Base-by-base conservation (phyloP, 2,888 invertebrate genomes). In the Cataglyphis cursor region DNA sequence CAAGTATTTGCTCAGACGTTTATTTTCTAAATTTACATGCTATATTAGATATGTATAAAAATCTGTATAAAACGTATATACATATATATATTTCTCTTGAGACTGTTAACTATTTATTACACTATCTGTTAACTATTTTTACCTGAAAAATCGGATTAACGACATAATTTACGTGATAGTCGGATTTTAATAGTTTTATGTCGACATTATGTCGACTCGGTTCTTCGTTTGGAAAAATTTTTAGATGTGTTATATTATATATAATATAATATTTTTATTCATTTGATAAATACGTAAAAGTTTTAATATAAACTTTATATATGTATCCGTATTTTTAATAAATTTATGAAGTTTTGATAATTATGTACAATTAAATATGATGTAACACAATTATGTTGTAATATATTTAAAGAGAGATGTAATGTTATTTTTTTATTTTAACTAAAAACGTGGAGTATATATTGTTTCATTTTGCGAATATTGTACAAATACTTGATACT, bases 71-170 rank as follows among this genome's bases (percentile, higher is more conserved):
- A 54, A 54, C 15, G 12, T 66, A 28, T 41, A 66, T n/a, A 61
- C 15, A 51, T 35, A 70, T 68, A 76, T 66, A 57, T 68, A 57
- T 70, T 41, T 78, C 28, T 80, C 68, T 54, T 54, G 51, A 35
- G 54, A 70, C n/a, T 70, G 78, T 72, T 72, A 70, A 44, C 59
- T 72, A 59, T 61, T 72, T 59, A 59, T 61, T 80, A 64, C 48
- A 64, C 24, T 75, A 80, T 78, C 54, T 80, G 76, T 76, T 76
- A 41, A 76, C 76, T 66, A 66, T 66, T 66, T 76, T 66, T 76
- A 80, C 44, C 48, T 61, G 44, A 80, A 59, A 72, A 80, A 61
- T 80, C 59, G 44, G 12, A 72, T 78, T 70, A 68, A n/a, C 68
- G 24, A 78, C 15, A 66, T 44, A 31, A 61, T 74, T 74, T 62